A percentile compares a stretch with the other conserved stretches of the same genome.
phyloP scores from a whole-genome alignment of 2,888 invertebrate genomes.

The Catocala nupta region DNA sequence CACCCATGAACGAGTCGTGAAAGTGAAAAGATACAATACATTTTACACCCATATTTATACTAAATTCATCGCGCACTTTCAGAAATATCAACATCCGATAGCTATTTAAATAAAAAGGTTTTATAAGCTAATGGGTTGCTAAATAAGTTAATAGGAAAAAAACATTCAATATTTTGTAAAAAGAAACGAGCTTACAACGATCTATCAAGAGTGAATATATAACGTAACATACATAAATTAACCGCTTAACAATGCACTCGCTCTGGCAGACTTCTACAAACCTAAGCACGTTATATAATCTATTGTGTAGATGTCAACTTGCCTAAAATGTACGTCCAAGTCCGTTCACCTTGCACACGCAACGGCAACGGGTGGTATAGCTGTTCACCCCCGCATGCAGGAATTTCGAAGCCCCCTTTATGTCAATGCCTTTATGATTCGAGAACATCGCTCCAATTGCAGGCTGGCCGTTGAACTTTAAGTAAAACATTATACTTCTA shows the following conservation, averaged over 20 bases:
- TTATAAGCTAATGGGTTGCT: too few relatives aligned
- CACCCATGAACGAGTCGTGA: too few relatives aligned
- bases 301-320: constrained; percentile 46
- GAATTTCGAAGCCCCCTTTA: constrained; percentile 62
- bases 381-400: constrained; percentile 53
- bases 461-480: constrained; percentile 59
- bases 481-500: constrained; percentile 21
- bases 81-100: too few relatives aligned
- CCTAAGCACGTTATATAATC: constrained; percentile 32
- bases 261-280: constrained; percentile 16
- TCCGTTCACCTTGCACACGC: constrained; percentile 56
- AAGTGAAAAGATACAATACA: too few relatives aligned
- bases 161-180: background rate
- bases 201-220: background rate
- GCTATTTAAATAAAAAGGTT: too few relatives aligned
- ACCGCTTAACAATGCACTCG: constrained; percentile 4
- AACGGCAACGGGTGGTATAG: constrained; percentile 46
- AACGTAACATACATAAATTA: constrained; percentile 8
- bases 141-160: too few relatives aligned
- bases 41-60: too few relatives aligned
- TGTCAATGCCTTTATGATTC: constrained; percentile 67
- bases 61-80: too few relatives aligned
- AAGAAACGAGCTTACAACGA: background rate
- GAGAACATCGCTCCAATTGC: constrained; percentile 64
- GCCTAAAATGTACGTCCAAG: constrained; percentile 53